Conservation (phyloP, 30 jellyfish, hydroid and myxozoan species). For the Haliclystus octoradiatus region DNA sequence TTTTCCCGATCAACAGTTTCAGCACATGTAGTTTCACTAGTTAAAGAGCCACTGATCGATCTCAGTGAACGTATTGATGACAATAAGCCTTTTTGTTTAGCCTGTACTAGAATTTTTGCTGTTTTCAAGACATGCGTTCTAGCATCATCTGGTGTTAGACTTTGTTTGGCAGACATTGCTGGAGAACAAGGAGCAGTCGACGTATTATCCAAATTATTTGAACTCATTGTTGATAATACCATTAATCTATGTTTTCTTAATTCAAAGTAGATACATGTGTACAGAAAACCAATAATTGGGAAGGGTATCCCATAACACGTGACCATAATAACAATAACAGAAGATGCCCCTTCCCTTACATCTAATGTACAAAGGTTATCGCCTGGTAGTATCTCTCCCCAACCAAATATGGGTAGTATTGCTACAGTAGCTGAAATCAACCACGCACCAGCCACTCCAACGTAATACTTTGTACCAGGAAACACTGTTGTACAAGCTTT, state of each 20-base stretch:
- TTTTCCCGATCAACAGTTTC: background rate
- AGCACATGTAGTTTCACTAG: background rate
- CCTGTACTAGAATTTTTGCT: background rate
- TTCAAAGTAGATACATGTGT: constrained; percentile 45
- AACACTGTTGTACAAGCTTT: constrained; percentile 27
- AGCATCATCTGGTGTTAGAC: background rate
- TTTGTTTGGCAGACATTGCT: background rate
- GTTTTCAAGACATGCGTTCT: background rate
- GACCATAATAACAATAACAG: constrained; percentile 29
- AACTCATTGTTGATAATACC: constrained; percentile 3
- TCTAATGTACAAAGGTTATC: constrained; percentile 83
- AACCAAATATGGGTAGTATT: constrained; percentile 67
- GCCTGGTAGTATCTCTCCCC: constrained; percentile 83
- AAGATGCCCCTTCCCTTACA: constrained; percentile 56
- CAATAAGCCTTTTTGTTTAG: background rate
- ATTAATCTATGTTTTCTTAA: constrained; percentile 51
- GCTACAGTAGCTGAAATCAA: constrained; percentile 30
- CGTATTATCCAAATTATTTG: background rate
- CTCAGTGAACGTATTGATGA: background rate
- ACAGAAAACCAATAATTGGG: constrained; percentile 32
- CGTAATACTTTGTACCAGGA: background rate
- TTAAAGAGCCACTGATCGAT: background rate
- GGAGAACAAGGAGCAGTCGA: background rate
- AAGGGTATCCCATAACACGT: constrained; percentile 65
- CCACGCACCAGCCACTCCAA: constrained; percentile 61